Evolutionary conservation across 1,140 invertebrate species (phyloP), one percentile per base, ranked within the genome.

Genomic region (Hermatobates lingyangjiaoensis): DNA sequence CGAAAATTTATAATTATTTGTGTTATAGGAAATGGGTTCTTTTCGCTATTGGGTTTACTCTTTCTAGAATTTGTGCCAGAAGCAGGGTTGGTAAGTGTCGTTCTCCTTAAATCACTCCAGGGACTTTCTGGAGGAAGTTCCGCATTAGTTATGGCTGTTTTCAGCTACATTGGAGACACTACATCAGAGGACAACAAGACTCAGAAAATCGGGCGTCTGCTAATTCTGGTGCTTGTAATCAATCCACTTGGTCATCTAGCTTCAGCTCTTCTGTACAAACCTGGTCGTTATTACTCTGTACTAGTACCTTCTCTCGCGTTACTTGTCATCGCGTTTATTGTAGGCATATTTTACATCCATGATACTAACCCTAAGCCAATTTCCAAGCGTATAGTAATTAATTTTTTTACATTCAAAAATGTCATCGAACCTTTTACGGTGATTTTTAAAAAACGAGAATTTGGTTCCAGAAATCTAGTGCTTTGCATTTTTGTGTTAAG

Each of bases 161-260:
- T 90, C 63, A 89, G 86, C 62, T 91, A 89, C 59, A 82, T 92
- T 38, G 83, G 78, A 1, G 86, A 91, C 62, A 79, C 88, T 7
- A 88, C 87, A 0, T 79, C 78, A 4, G 74, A 82, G 48, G 77
- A 84, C 62, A 80, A 77, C 51, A 74, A 87, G 52, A 91, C 87
- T 0, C 68, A 85, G 14, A 65, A 87, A 51, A 85, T 91, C 55
- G 85, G 84, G 15, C 77, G 90, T 26, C 78, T 86, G 53, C 91
- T 85, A 65, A 71, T 86, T 4, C 84, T 84, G 59, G 77, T 83
- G 58, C 85, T 81, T 0, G 66, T 87, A 45, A 83, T 83, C 39
- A 77, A 85, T 51, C 84, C 84, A 1, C 76, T 87, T 14, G 61
- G 58, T 1, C 57, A 56, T 45, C 27, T 45, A 27, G 15, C 21